Conservation (phyloP, 2,888 invertebrate genomes). For the Pocota personata region DNA sequence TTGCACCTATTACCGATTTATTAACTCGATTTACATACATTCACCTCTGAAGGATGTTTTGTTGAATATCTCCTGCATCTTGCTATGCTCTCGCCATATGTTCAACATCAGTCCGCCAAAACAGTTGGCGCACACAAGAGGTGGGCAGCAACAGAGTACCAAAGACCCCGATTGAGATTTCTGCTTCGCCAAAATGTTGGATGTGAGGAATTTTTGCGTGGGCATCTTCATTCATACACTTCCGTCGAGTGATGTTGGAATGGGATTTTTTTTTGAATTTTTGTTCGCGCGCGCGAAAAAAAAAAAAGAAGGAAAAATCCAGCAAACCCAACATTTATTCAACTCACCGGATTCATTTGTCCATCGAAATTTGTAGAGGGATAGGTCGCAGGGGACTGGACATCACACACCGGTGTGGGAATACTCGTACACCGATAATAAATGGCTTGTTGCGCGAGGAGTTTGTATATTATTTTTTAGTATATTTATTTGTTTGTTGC, state of each 20-base stretch:
- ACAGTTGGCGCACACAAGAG: slow-evolving; percentile 1
- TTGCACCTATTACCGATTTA: slow-evolving; percentile 55
- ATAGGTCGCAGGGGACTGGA: background rate
- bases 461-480: background rate
- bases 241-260: slow-evolving; percentile 42
- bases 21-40: slow-evolving; percentile 47
- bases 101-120: slow-evolving; percentile 18
- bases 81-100: slow-evolving; percentile 41
- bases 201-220: slow-evolving; percentile 43
- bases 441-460: background rate
- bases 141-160: slow-evolving; percentile 13
- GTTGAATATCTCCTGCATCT: slow-evolving; percentile 20
- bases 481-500: slow-evolving; percentile 1
- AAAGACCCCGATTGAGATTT: slow-evolving; percentile 18
- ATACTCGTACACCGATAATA: slow-evolving; percentile 14
- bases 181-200: slow-evolving; percentile 12
- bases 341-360: slow-evolving; percentile 41
- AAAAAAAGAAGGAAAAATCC: background rate
- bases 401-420: slow-evolving; percentile 1
- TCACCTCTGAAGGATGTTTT: slow-evolving; percentile 43
- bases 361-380: background rate
- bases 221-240: slow-evolving; percentile 57
- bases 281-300: background rate
- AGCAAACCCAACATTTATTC: slow-evolving; percentile 12
- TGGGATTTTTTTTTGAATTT: slow-evolving; percentile 22